Base-by-base conservation (phyloP, 2,888 invertebrate genomes). In the Drosophila glabriapex region DNA sequence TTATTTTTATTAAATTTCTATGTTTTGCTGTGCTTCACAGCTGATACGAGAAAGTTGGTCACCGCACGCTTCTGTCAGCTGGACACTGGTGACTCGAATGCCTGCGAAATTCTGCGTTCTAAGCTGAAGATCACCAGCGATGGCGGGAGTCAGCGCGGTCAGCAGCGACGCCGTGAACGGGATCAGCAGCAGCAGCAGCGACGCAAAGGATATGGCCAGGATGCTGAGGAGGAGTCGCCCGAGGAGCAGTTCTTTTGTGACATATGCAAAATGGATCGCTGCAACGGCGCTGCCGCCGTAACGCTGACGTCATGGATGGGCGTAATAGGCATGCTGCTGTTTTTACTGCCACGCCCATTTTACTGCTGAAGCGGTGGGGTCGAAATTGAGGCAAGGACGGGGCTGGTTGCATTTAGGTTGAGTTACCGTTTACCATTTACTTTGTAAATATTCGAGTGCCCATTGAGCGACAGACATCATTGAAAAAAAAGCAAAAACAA, bases 1-100 rank as follows among this genome's bases (percentile, higher is more conserved):
- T n/a, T 31, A 16, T 29, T 31, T 31, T 29, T 9, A 25, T 28
- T 28, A 29, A 29, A 16, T 16, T 50, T 50, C 5, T 10, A 19
- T 6, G 25, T 19, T 28, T 7, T 59, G 7, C 64, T 4, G 12
- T 41, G 10, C 33, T 49, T 49, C 31, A 28, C 70, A 92, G 92
- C 88, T 25, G 73, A 80, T 5, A 82, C 84, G 31, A 76, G 68
- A 22, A 80, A 86, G 73, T 72, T 91, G 73, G 91, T 93, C 0
- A 93, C 93, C 3, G 92, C 93, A 1, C 90, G 93, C 49, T 93
- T 93, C 65, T 93, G 93, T 68, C 93, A 93, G 77, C 82, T 93
- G 58, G 91, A 93, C 70, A 92, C 93, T 2, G 91, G 90, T 0
- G 91, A 93, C 28, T 92, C 93, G 50, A 89, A 93, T 80, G 92